Conservation (phyloP, 1,140 invertebrate genomes). For the Asbolus verrucosus region DNA sequence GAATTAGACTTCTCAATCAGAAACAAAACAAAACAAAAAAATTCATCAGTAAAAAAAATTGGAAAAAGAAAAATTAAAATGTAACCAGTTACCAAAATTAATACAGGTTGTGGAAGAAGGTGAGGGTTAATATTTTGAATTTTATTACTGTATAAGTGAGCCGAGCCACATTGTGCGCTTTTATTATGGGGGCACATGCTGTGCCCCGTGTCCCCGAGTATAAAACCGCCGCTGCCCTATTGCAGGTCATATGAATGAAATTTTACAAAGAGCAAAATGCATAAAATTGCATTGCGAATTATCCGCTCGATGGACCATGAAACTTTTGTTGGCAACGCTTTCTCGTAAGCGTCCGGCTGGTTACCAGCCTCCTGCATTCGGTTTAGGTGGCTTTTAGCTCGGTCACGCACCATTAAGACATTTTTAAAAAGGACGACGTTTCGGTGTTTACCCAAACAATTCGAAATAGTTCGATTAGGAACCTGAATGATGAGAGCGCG, state of each 20-base stretch:
- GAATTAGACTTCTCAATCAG: no score
- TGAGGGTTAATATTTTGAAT: no score
- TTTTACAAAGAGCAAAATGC: background rate
- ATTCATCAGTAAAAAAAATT: no score
- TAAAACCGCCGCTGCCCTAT: no score
- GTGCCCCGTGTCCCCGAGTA: no score
- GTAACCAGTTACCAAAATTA: no score
- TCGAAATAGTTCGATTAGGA: conserved; percentile 14
- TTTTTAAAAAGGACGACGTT: conserved; percentile 14
- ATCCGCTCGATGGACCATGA: conserved; percentile 1
- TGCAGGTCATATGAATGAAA: background rate
- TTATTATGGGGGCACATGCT: no score
- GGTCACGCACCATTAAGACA: conserved; percentile 16
- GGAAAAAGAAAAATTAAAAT: no score
- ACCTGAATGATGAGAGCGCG: background rate
- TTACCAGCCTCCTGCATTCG: background rate
- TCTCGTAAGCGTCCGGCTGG: background rate
- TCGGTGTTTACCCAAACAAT: conserved; percentile 19
- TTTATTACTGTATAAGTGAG: no score
- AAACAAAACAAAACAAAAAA: no score
- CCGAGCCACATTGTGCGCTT: no score
- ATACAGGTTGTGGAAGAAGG: no score
- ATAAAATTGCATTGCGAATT: conserved; percentile 29
- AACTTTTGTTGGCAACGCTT: background rate
- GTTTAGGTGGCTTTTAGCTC: conserved; percentile 29